These are phyloP conservation scores for Drosophila conformis DNA, from an alignment of 2,888 invertebrate species.

Conservation along the genomic window DNA sequence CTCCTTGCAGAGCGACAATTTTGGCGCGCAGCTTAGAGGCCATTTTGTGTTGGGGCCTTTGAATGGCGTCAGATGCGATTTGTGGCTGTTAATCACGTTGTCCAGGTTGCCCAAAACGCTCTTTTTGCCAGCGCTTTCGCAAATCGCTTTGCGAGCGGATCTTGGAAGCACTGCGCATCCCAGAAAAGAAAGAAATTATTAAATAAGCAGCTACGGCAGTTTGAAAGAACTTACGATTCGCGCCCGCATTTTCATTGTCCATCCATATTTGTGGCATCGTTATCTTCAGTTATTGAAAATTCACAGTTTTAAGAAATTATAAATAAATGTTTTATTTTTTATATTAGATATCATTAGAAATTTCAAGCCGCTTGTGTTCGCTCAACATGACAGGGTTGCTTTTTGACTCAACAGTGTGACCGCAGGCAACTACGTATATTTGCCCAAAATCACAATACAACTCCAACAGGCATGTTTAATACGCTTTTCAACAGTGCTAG, in stretches of 20 bases:
- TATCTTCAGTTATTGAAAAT: neutral
- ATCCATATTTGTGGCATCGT: conserved; percentile 51
- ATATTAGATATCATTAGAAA: neutral
- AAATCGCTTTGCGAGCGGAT: conserved; percentile 29
- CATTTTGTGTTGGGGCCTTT: conserved; percentile 14
- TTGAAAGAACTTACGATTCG: conserved; percentile 27
- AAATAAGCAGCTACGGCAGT: neutral
- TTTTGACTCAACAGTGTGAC: conserved; percentile 19
- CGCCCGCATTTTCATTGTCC: conserved; percentile 41
- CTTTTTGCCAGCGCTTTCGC: conserved; percentile 24
- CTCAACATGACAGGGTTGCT: conserved; percentile 12
- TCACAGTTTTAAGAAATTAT: neutral
- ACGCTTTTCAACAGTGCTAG: neutral
- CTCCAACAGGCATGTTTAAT: neutral
- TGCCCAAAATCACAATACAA: neutral
- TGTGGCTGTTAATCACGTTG: conserved; percentile 31
- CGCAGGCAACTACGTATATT: neutral
- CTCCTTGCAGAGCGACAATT: conserved; percentile 48
- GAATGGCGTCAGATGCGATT: conserved; percentile 26
- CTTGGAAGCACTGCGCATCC: conserved; percentile 29
- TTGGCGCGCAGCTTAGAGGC: conserved; percentile 42
- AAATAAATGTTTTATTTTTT: neutral
- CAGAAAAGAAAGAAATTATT: neutral
- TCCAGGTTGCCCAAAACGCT: conserved; percentile 41
- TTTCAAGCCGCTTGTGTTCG: conserved; percentile 16